Base-by-base conservation (phyloP, 2,113 vertebrate species). In the Martes martes region DNA sequence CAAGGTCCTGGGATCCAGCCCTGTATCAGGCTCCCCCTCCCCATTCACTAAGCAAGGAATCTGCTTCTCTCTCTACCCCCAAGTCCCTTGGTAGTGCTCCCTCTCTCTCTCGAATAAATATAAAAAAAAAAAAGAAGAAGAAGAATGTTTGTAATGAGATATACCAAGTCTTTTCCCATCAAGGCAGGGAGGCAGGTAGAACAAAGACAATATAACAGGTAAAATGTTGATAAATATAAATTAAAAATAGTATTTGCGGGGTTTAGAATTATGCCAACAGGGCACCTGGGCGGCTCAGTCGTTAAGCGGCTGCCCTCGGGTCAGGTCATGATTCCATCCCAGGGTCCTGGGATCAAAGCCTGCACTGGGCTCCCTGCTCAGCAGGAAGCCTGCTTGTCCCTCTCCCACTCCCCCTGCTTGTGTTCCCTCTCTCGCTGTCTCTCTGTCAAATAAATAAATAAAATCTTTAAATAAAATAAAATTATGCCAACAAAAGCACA, bases 151-250 rank as follows among this genome's bases (percentile, higher is more conserved):
- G 15, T 52, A 95, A 74, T 23, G 23, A 71, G 28, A 82, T 92
- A 21, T n/a, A 85, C 4, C 47, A 65, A 74, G 23, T 90, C n/a
- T 96, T 85, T 78, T 69, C 83, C 52, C 33, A 61, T 55, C 26
- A 95, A 57, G 31, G 47, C 1, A 91, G 6, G 31, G 28, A 76
- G n/a, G 24, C 26, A 94, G 19, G n/a, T 28, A 92, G 18, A 93
- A 84, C 24, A 89, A 91, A 95, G 23, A 84, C 19, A 89, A 93
- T 9, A 2, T 7, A 81, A 83, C 61, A 24, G 11, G 26, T 81
- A 92, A 85, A 92, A 88, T 69, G 57, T 31, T 80, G 33, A 23
- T 50, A 85, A 85, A 74, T 88, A 24, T 93, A 89, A 89, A 93
- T 88, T 19, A 85, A 85, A 26, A 94, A 85, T 57, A 80, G 36